Conservation (phyloP, 2,888 invertebrate genomes). For the Smittia aterrima region DNA sequence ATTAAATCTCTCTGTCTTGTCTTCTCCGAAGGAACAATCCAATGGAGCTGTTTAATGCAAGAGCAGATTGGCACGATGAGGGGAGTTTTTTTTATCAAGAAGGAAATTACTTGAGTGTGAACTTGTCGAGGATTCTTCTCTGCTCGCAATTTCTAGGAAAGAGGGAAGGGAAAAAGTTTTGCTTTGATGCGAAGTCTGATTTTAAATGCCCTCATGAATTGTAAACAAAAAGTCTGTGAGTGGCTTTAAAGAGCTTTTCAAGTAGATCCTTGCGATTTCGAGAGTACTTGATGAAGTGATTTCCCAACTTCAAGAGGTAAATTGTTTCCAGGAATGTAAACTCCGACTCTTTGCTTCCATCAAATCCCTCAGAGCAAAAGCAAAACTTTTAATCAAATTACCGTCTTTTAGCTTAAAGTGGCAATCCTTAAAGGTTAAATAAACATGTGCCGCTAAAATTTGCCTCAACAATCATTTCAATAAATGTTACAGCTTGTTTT, state of each 20-base stretch:
- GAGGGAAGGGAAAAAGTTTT: neutral
- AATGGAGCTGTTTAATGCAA: constrained; percentile 4
- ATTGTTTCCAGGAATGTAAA: no score
- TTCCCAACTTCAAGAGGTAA: no score
- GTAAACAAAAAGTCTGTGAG: neutral
- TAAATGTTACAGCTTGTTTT: no score
- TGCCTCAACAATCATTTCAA: no score
- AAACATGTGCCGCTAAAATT: no score
- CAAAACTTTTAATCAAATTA: no score
- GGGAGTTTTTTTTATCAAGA: neutral
- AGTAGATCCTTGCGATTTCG: neutral
- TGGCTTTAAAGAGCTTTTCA: neutral
- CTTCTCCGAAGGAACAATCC: neutral
- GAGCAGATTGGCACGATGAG: neutral
- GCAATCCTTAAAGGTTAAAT: no score
- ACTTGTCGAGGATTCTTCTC: neutral
- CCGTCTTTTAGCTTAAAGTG: no score
- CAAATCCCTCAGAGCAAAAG: no score
- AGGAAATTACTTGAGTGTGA: constrained; percentile 14
- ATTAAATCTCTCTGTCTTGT: constrained; percentile 1
- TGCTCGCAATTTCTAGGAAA: neutral
- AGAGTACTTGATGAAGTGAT: no score
- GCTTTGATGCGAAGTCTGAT: neutral
- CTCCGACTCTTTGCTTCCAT: no score
- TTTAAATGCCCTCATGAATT: constrained; percentile 9